Evolutionary conservation across 2,113 vertebrate species (phyloP).

Genomic region (Gila orcuttii): DNA sequence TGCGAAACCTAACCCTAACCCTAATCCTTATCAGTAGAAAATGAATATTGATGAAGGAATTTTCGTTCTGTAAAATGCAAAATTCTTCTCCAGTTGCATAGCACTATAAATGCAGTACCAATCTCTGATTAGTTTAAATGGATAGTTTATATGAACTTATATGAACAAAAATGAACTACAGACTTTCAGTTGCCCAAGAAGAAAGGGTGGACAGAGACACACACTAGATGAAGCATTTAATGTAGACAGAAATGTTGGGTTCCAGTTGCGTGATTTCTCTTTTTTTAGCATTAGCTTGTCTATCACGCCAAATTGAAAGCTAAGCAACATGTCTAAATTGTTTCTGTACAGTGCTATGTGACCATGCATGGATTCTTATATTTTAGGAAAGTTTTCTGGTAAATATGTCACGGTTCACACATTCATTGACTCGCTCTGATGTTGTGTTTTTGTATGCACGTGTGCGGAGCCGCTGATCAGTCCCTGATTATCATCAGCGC

Average conservation of each 20-base stretch:
- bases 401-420: too few relatives aligned
- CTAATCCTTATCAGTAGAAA: too few relatives aligned
- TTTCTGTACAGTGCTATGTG: background rate
- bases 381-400: background rate
- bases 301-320: background rate
- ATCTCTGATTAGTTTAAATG: conserved; percentile 1
- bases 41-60: too few relatives aligned
- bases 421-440: too few relatives aligned
- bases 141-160: too few relatives aligned
- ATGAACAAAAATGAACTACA: background rate
- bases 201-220: background rate
- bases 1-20: too few relatives aligned
- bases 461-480: too few relatives aligned
- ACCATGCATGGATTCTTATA: background rate
- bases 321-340: background rate
- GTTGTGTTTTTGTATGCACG: too few relatives aligned
- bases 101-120: background rate
- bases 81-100: background rate
- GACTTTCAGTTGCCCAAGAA: background rate
- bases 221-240: background rate
- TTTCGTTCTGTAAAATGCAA: background rate
- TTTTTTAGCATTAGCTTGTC: background rate
- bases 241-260: background rate
- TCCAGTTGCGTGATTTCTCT: background rate
- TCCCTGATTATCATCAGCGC: too few relatives aligned